These are phyloP conservation scores for Drosophila anomelani DNA, from an alignment of 2,888 invertebrate genomes.

Conservation along the genomic window DNA sequence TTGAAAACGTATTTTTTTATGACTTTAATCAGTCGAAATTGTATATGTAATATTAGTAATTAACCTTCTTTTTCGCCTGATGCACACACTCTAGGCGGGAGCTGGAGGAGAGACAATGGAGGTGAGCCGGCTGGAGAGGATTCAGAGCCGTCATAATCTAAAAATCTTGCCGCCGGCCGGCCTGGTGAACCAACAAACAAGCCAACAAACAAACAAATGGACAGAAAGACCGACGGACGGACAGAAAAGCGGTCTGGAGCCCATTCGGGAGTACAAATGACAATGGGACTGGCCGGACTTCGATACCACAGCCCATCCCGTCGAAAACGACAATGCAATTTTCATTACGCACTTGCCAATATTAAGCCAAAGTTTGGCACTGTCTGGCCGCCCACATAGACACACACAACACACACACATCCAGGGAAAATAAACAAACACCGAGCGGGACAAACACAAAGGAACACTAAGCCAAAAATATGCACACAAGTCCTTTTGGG, in stretches of 20 bases:
- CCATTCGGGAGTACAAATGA: slow-evolving; percentile 36
- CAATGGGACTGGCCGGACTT: slow-evolving; percentile 25
- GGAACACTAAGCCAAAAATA: slow-evolving; percentile 10
- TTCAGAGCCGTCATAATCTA: slow-evolving; percentile 71
- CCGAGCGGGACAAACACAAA: slow-evolving; percentile 13
- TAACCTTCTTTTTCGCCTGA: slow-evolving; percentile 1
- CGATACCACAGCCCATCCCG: slow-evolving; percentile 3
- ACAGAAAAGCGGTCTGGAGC: slow-evolving; percentile 50
- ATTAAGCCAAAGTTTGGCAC: slow-evolving; percentile 65
- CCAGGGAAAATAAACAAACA: slow-evolving; percentile 7
- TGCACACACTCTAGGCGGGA: not conserved
- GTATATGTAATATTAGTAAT: not conserved
- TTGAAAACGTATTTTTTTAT: not conserved
- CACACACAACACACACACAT: slow-evolving; percentile 1
- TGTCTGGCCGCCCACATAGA: slow-evolving; percentile 31
- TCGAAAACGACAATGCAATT: slow-evolving; percentile 68
- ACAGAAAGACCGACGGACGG: slow-evolving; percentile 19
- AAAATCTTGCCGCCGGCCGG: slow-evolving; percentile 63
- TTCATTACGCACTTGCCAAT: slow-evolving; percentile 70
- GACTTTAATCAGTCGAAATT: not conserved
- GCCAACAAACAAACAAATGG: slow-evolving; percentile 30
- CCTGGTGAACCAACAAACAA: slow-evolving; percentile 44
- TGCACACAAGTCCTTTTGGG: not conserved
- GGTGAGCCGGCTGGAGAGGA: slow-evolving; percentile 18
- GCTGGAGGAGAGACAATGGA: slow-evolving; percentile 6